Conservation (phyloP, 2,797 vertebrate genomes). For the Phataginus tetradactyla region DNA sequence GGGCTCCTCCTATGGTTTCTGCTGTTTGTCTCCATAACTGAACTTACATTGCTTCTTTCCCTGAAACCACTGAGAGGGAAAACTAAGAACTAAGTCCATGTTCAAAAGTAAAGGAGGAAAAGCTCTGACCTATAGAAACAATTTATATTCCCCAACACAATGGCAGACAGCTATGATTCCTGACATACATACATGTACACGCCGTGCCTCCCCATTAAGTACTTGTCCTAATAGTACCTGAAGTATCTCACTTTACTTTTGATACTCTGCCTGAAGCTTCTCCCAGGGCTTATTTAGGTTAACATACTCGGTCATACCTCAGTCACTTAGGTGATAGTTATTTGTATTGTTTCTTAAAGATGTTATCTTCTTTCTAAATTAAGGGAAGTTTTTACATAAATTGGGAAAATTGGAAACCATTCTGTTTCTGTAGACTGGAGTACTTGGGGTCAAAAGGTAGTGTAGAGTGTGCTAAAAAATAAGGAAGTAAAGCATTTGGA, state of each 20-base stretch:
- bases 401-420: not conserved
- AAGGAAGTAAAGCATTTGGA: not conserved
- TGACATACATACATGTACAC: not conserved
- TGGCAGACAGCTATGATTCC: not conserved
- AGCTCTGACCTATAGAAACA: not conserved
- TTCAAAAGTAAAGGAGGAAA: conserved; percentile 22
- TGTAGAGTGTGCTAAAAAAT: not conserved
- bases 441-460: not conserved
- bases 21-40: not conserved
- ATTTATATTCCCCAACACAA: not conserved
- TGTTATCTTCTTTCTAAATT: conserved; percentile 29
- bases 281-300: not conserved
- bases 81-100: not conserved
- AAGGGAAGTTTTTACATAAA: conserved; percentile 2
- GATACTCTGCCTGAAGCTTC: not conserved
- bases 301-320: not conserved
- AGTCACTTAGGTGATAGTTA: not conserved
- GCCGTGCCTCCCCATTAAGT: not conserved
- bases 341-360: conserved; percentile 13
- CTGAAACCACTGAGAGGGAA: not conserved
- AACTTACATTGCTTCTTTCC: not conserved
- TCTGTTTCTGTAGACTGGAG: not conserved
- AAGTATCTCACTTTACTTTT: conserved; percentile 22
- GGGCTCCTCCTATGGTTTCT: not conserved
- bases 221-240: not conserved